Evolutionary conservation across 2,888 invertebrate genomes (phyloP).

Genomic region (Drosophila putrida): DNA sequence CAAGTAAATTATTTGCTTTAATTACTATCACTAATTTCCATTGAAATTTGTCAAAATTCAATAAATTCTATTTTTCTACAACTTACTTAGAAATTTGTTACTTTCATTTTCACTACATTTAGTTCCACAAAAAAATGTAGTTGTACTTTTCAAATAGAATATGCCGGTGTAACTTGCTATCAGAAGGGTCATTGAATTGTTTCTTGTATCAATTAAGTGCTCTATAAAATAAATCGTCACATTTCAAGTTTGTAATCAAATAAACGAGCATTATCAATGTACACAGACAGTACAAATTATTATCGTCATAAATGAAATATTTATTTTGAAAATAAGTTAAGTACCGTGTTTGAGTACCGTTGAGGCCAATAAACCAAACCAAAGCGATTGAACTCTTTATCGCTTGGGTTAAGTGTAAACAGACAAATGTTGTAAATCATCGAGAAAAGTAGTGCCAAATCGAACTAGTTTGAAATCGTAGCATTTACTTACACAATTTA

Average conservation of each 20-base stretch:
- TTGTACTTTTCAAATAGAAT: too few species aligned
- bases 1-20: too few species aligned
- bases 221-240: slow-evolving; percentile 1
- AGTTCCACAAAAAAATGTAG: too few species aligned
- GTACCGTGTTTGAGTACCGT: neutral
- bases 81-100: too few species aligned
- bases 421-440: slow-evolving; percentile 64
- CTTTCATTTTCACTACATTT: too few species aligned
- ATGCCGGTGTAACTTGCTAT: neutral
- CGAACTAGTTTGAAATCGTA: slow-evolving; percentile 30
- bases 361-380: slow-evolving; percentile 73
- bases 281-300: slow-evolving; percentile 45
- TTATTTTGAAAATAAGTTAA: slow-evolving; percentile 32
- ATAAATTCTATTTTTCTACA: too few species aligned
- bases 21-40: too few species aligned
- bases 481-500: slow-evolving; percentile 43
- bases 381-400: slow-evolving; percentile 79
- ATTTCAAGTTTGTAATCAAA: neutral
- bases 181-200: slow-evolving; percentile 11
- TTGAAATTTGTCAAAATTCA: too few species aligned
- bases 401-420: slow-evolving; percentile 39
- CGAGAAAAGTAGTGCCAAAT: slow-evolving; percentile 62
- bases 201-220: neutral
- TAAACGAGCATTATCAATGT: slow-evolving; percentile 44
- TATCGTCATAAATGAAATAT: slow-evolving; percentile 56